Conservation (phyloP, 2,797 vertebrate genomes). For the Graptemys geographica region DNA sequence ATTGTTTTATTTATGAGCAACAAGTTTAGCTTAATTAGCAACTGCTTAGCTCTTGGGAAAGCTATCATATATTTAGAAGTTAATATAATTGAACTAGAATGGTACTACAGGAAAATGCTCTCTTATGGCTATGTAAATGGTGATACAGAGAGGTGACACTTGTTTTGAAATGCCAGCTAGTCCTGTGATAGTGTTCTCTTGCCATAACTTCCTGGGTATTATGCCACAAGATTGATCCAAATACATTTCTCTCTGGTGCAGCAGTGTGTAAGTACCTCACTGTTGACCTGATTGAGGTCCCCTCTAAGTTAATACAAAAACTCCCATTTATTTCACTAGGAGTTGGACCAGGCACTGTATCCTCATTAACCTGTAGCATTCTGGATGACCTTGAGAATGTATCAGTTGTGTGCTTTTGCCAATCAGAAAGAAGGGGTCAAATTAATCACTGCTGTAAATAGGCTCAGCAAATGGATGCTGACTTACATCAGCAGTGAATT, state of each 20-base stretch:
- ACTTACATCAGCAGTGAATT: background rate
- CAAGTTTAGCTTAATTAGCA: background rate
- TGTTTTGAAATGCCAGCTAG: background rate
- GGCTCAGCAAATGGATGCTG: background rate
- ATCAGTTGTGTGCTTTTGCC: background rate
- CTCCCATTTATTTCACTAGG: background rate
- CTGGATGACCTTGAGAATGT: background rate
- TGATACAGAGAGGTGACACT: background rate
- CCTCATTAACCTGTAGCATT: background rate
- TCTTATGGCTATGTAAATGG: accelerated
- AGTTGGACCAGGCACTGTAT: background rate
- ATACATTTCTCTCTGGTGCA: background rate
- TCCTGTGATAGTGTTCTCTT: background rate
- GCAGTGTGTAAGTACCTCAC: background rate
- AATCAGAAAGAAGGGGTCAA: background rate
- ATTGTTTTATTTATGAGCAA: background rate
- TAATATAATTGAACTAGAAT: background rate
- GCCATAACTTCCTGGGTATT: accelerated
- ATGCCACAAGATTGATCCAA: background rate
- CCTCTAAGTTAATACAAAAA: background rate
- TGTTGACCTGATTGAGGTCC: background rate
- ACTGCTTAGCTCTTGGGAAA: background rate
- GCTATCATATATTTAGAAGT: background rate
- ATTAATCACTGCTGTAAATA: background rate
- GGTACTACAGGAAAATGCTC: background rate